A percentile compares a stretch with the other conserved stretches of the same genome.
Conservation (phyloP, 2,113 vertebrate species). For the Zingel zingel region DNA sequence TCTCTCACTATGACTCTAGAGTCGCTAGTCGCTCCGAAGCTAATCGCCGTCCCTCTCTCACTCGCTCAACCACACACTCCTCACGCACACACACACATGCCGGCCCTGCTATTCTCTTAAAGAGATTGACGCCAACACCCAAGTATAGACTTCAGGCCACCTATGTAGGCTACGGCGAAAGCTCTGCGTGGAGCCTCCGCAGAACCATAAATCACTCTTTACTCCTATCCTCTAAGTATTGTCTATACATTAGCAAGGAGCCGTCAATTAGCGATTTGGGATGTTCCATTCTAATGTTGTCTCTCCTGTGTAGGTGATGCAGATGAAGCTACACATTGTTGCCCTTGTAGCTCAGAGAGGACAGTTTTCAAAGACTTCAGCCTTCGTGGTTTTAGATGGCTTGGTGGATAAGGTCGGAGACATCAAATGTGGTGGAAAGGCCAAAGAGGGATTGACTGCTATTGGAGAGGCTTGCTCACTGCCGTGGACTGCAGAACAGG, state of each 20-base stretch:
- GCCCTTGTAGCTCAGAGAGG: constrained; percentile 93
- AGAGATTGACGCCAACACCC: too few species aligned
- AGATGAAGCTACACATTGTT: constrained; percentile 96
- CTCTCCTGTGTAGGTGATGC: constrained; percentile 91
- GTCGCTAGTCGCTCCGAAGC: too few species aligned
- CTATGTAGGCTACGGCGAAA: too few species aligned
- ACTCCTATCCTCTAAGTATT: too few species aligned
- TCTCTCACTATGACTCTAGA: too few species aligned
- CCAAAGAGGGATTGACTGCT: constrained; percentile 94
- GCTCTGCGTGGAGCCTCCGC: too few species aligned
- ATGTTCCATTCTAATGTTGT: background rate
- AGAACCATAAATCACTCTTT: too few species aligned
- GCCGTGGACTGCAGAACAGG: constrained; percentile 98
- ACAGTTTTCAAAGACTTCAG: constrained; percentile 95
- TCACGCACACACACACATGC: too few species aligned
- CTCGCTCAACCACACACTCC: too few species aligned
- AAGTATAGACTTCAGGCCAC: too few species aligned
- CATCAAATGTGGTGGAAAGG: constrained; percentile 95
- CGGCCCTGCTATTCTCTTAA: too few species aligned
- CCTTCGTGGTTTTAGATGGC: constrained; percentile 92
- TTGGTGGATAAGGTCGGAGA: constrained; percentile 97
- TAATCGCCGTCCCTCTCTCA: too few species aligned
- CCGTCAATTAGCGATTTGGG: background rate
- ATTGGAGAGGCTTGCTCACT: constrained; percentile 92
- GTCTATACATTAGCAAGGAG: background rate